These are phyloP conservation scores for Indri indri DNA, from an alignment of 2,113 vertebrate species.

Conservation along the genomic window DNA sequence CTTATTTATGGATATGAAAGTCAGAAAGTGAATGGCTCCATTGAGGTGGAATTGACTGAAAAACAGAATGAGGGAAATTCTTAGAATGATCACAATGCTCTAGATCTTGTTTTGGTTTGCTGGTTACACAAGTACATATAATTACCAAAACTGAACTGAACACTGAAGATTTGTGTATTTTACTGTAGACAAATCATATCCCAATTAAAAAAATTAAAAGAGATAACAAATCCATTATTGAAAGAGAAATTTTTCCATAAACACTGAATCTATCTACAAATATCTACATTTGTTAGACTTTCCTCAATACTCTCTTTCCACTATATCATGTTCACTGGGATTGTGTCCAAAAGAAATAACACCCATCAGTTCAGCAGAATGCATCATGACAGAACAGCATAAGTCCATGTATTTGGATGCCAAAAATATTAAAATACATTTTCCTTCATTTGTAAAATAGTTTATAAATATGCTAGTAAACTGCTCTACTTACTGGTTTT, in stretches of 20 bases:
- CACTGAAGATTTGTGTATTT: neutral
- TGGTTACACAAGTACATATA: neutral
- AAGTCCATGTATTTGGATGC: neutral
- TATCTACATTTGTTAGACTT: neutral
- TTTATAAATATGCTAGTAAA: neutral
- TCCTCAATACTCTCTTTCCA: neutral
- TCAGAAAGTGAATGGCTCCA: neutral
- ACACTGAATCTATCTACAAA: neutral
- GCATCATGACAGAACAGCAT: neutral
- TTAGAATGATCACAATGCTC: neutral
- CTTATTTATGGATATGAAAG: neutral
- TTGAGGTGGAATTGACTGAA: neutral
- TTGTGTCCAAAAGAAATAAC: neutral
- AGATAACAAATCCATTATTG: neutral
- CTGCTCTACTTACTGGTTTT: neutral
- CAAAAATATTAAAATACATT: conserved; percentile 11
- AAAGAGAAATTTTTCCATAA: conserved; percentile 40
- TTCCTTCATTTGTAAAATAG: conserved; percentile 43
- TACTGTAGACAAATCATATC: neutral
- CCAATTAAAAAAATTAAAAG: neutral
- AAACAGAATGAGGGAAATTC: neutral
- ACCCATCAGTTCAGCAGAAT: neutral
- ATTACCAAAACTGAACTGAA: neutral
- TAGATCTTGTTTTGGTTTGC: neutral
- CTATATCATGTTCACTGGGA: neutral